phyloP scores from a whole-genome alignment of 2,113 vertebrate species.

The Ailuropoda melanoleuca region DNA sequence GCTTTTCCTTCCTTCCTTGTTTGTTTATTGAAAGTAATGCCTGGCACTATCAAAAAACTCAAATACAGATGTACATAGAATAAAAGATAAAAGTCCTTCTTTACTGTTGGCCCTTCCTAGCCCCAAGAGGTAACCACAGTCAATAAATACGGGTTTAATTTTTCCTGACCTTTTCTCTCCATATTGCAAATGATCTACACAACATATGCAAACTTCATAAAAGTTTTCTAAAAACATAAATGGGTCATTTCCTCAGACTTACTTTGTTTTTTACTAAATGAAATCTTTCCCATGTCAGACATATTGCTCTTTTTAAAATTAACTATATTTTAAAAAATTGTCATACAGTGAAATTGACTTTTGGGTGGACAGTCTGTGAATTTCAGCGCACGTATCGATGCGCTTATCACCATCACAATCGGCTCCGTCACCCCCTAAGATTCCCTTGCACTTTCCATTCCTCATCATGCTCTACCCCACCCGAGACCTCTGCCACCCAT shows the following conservation, averaged over 20 bases:
- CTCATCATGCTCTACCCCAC: too few species aligned
- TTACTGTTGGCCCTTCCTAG: background rate
- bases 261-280: background rate
- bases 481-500: background rate
- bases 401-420: background rate
- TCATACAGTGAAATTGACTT: background rate
- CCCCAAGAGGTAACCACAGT: background rate
- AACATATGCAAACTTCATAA: background rate
- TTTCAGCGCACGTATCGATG: background rate
- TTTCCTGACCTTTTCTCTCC: background rate
- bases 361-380: background rate
- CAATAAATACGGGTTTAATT: background rate
- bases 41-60: background rate
- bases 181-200: background rate
- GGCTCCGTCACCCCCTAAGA: background rate
- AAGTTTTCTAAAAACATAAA: background rate
- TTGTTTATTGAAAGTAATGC: background rate
- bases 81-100: background rate
- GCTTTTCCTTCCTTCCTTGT: background rate
- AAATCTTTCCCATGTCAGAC: background rate
- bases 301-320: background rate
- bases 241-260: background rate
- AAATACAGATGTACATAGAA: background rate
- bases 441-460: background rate
- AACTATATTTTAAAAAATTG: background rate